Evolutionary conservation across 2,797 vertebrate species (phyloP), one percentile per base, ranked within the genome.

Genomic region (Podarcis siculus): DNA sequence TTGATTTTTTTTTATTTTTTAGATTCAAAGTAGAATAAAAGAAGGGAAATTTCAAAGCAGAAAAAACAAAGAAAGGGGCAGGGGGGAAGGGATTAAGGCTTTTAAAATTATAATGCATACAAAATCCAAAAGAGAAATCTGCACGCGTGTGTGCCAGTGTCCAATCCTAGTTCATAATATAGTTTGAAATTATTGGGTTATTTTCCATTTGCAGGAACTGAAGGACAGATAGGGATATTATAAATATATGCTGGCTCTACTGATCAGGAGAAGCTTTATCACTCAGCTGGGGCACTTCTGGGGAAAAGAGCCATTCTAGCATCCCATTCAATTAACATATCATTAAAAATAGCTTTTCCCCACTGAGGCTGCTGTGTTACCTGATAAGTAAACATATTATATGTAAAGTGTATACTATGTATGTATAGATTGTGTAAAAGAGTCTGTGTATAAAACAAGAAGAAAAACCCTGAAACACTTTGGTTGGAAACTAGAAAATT

Each of bases 241-340:
- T 92, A 93, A 94, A 92, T 93, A 94, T 39, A 80, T 80, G 61
- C 92, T 86, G 89, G 92, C 86, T 94, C 91, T 94, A 87, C 85
- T 93, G 88, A 94, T 94, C 93, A 95, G 89, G 86, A 94, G 87
- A 95, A 94, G 82, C 89, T 95, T 94, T 94, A 94, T 90, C 91
- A 93, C 89, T 92, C 92, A 92, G 88, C 86, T 95, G 90, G 92
- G 90, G 79, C 87, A 92, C 71, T 85, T 94, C 93, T 94, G 81
- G 91, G 89, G 30, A 86, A 89, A 95, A 95, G 82, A 95, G 89
- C 91, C 87, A 93, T 90, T 93, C 90, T 67, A 92, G 92, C 94
- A 95, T 95, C 90, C 90, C 91, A 94, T 95, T 95, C 93, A 94
- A 95, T 96, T 94, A 96, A 95, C 95, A 93, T 95, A 94, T 89